Percentiles rank a stretch among this genome's conserved stretches.
Conservation (phyloP, 2,797 vertebrate species). For the Manis crassicaudata region DNA sequence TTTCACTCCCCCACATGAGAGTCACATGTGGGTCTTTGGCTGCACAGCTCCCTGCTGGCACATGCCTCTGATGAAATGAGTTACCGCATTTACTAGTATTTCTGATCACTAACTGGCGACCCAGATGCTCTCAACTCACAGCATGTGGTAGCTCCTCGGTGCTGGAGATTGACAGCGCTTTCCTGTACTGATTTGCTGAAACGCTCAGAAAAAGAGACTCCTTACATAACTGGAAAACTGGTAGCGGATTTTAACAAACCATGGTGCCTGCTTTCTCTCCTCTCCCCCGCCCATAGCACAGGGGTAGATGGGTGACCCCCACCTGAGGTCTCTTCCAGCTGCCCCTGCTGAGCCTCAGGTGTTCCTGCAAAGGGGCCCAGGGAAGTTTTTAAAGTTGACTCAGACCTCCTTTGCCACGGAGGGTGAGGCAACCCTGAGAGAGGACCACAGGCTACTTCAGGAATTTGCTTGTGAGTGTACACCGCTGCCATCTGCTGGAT, state of each 20-base stretch:
- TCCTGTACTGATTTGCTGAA: background rate
- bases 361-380: background rate
- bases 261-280: background rate
- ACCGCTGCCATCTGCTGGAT: slow-evolving; percentile 79
- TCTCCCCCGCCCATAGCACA: background rate
- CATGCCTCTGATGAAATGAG: background rate
- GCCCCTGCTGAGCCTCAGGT: background rate
- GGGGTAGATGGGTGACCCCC: background rate
- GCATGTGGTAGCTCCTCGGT: background rate
- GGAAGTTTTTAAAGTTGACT: background rate
- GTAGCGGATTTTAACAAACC: background rate
- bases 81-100: background rate
- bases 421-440: background rate
- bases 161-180: background rate
- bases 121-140: background rate
- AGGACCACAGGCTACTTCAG: slow-evolving; percentile 17
- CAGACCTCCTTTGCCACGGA: background rate
- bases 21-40: background rate
- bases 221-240: background rate
- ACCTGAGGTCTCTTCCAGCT: background rate
- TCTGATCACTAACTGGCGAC: background rate
- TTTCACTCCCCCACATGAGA: background rate
- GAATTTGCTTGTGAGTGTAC: background rate
- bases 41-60: background rate
- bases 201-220: background rate